Evolutionary conservation across 2,888 invertebrate genomes (phyloP).

Genomic region (Peribatodes rhomboidaria): DNA sequence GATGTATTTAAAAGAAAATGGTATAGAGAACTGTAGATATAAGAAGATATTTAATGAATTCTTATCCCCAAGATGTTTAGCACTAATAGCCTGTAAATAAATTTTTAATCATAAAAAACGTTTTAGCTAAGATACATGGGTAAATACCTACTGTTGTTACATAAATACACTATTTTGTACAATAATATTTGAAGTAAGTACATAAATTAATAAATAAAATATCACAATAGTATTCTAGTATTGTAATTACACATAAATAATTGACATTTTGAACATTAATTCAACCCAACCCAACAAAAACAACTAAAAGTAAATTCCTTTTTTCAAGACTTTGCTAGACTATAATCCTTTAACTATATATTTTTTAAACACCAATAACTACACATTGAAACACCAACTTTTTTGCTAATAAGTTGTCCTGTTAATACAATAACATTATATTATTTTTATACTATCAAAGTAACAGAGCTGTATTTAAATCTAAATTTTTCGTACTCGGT

Average conservation of each 20-base stretch:
- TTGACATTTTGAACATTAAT: neutral
- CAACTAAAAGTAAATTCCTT: neutral
- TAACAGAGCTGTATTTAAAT: neutral
- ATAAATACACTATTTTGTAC: neutral
- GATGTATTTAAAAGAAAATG: constrained; percentile 71
- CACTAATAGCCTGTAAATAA: constrained; percentile 85
- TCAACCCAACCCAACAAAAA: neutral
- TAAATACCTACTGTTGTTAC: neutral
- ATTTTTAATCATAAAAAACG: neutral
- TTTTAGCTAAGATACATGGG: neutral
- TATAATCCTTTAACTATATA: no score
- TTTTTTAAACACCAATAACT: no score
- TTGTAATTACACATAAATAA: no score
- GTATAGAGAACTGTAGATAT: constrained; percentile 66
- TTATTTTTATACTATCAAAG: no score
- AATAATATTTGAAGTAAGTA: constrained; percentile 1
- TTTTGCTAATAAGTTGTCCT: no score
- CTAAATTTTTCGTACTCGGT: constrained; percentile 36
- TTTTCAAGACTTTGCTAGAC: no score
- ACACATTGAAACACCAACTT: no score
- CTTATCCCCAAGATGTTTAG: constrained; percentile 89
- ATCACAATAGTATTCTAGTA: neutral
- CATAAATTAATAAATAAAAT: neutral
- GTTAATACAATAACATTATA: no score
- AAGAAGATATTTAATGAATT: constrained; percentile 87